These are phyloP conservation scores for Corbicula japonica DNA, from an alignment of 2,888 invertebrate species.

Conservation along the genomic window DNA sequence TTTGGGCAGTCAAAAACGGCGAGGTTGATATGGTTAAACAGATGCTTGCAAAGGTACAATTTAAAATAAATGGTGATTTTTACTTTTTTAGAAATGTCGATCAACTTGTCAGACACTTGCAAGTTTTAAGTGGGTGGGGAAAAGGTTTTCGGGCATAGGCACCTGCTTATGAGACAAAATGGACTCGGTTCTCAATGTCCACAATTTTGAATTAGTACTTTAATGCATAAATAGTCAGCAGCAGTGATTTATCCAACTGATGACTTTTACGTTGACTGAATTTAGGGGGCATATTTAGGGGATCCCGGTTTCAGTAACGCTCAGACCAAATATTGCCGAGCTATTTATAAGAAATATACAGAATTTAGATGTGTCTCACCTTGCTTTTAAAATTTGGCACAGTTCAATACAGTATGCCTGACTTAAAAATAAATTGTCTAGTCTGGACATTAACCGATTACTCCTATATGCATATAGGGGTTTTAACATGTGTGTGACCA, in stretches of 20 bases:
- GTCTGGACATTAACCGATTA: too few relatives aligned
- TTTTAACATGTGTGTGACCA: too few relatives aligned
- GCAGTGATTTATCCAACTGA: not conserved
- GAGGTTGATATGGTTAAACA: constrained; percentile 35
- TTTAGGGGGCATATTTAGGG: not conserved
- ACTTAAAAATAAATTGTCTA: too few relatives aligned
- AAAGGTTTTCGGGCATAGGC: not conserved
- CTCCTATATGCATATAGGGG: too few relatives aligned
- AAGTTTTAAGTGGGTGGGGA: constrained; percentile 4
- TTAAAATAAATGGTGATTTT: not conserved
- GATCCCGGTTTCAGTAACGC: not conserved
- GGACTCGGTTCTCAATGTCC: not conserved
- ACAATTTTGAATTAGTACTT: not conserved
- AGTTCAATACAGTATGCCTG: too few relatives aligned
- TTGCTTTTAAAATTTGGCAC: too few relatives aligned
- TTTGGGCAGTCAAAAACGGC: constrained; percentile 58
- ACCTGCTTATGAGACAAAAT: not conserved
- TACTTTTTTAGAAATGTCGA: not conserved
- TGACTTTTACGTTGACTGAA: not conserved
- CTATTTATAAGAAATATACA: too few relatives aligned
- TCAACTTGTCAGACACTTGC: not conserved
- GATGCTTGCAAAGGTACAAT: constrained; percentile 16
- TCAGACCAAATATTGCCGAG: not conserved
- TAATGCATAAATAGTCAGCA: not conserved
- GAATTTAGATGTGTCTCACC: too few relatives aligned